Base-by-base conservation (phyloP, 2,888 invertebrate genomes). In the Apamea epomidion region DNA sequence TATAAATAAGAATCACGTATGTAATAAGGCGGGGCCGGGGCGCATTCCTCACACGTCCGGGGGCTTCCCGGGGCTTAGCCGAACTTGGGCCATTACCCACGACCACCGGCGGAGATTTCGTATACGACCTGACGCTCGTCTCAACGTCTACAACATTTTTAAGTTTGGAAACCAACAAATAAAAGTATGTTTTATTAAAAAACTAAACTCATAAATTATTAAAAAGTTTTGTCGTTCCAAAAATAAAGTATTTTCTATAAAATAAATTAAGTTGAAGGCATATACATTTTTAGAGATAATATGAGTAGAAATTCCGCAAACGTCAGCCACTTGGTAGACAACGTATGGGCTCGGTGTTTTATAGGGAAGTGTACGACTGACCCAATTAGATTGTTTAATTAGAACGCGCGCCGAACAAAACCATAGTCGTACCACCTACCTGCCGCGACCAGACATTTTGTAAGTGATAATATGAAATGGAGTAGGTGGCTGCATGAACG, bases 1-100 rank as follows among this genome's bases (percentile, higher is more conserved):
- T 97, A 97, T 96, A 97, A 96, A 96, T 96, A 97, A 95, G 95
- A 96, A 97, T 96, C 97, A 97, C 97, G 97, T 97, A 95, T 96
- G 96, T 97, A 97, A 97, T 97, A 97, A 96, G 94, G 91, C 93
- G 92, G 91, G 89, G 91, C 86, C 83, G 90, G 89, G 90, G 92
- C 92, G 95, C 94, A 97, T 97, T 96, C 97, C 93, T 95, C 94
- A 95, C 97, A 96, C 97, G 97, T 97, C 93, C 88, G 90, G 91
- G 90, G 94, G 95, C 94, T 95, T 93, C 92, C 92, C 91, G 92
- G 91, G 93, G 94, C 94, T 97, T 96, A 96, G 93, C 91, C 93
- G 91, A 95, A 96, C 95, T 97, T 96, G 94, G 94, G 92, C 95
- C 94, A 95, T 96, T 95, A 96, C 94, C 92, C 93, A 92, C 89